phyloP scores from a whole-genome alignment of 2,888 invertebrate genomes.

The Pristionchus exspectatus region DNA sequence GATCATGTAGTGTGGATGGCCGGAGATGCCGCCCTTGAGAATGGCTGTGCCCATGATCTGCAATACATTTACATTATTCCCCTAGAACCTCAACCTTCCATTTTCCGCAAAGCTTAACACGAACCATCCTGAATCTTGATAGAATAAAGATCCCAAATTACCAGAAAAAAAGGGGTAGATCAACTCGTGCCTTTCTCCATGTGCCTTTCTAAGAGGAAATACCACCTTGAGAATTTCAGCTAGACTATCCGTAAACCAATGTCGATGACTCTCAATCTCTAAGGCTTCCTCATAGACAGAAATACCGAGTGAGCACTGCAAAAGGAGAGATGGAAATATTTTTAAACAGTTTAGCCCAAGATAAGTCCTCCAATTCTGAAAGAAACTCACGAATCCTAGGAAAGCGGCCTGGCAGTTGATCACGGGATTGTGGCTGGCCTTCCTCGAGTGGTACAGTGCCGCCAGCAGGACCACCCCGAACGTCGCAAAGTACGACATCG shows the following conservation, averaged over 20 bases:
- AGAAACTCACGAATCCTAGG: conserved; percentile 20
- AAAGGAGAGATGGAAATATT: background rate
- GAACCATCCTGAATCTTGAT: background rate
- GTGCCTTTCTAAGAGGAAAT: too few relatives aligned
- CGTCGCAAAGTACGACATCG: background rate
- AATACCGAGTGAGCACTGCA: too few relatives aligned
- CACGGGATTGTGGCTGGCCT: background rate
- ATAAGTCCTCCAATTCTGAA: background rate
- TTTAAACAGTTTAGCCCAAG: background rate
- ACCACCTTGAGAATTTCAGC: too few relatives aligned
- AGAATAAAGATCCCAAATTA: too few relatives aligned
- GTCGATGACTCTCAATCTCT: too few relatives aligned
- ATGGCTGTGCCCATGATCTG: conserved; percentile 9
- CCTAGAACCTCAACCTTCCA: background rate
- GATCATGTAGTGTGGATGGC: conserved; percentile 3
- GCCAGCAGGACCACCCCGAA: conserved; percentile 40
- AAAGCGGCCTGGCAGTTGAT: conserved; percentile 35
- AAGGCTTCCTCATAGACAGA: too few relatives aligned
- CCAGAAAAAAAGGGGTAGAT: too few relatives aligned
- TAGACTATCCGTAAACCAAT: too few relatives aligned
- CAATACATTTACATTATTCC: background rate
- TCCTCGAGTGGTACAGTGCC: background rate
- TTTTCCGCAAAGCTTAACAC: background rate
- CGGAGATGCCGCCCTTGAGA: conserved; percentile 24
- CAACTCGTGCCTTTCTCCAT: too few relatives aligned